Base-by-base conservation (phyloP, 2,797 vertebrate species). In the Macrochelys suwanniensis region DNA sequence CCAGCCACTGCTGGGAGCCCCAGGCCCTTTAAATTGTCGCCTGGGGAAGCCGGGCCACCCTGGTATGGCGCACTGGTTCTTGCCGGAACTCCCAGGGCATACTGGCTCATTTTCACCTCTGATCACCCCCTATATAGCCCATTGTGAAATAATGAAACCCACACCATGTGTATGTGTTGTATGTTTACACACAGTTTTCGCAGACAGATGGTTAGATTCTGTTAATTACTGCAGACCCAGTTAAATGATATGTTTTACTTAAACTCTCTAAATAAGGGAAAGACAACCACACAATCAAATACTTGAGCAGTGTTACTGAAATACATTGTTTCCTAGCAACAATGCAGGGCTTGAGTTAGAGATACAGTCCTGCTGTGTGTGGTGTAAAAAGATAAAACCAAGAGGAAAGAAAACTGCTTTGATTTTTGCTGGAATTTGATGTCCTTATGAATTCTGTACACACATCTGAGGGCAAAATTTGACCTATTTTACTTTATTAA, bases 281-380 rank as follows among this genome's bases (percentile, higher is more conserved):
- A 13, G 81, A 33, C 82, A 88, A 65, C 37, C 61, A 33, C 61
- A 5, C 45, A n/a, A 51, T 57, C 59, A 82, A 77, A 76, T 45
- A 93, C 51, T n/a, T 65, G 59, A 59, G 65, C 74, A 78, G 82
- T 90, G 88, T 53, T 85, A 37, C 71, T 1, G 51, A 92, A 94
- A 89, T 51, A 57, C 25, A 17, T 74, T 59, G 87, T 91, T 92
- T 95, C 95, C 80, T 92, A 92, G 92, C 92, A 94, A 93, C 95
- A 85, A 87, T 49, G 42, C 87, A 84, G 82, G 54, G 42, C 47
- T 87, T 87, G 16, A 51, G 49, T 87, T 89, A 71, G 57, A 94
- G 68, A 47, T n/a, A 49, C 47, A 82, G 56, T 37, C 5, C 49
- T 25, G 7, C 7, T 42, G 37, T 11, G 37, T 59, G 45, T 19